Evolutionary conservation across 2,888 invertebrate genomes (phyloP).

Genomic region (Pristionchus exspectatus): DNA sequence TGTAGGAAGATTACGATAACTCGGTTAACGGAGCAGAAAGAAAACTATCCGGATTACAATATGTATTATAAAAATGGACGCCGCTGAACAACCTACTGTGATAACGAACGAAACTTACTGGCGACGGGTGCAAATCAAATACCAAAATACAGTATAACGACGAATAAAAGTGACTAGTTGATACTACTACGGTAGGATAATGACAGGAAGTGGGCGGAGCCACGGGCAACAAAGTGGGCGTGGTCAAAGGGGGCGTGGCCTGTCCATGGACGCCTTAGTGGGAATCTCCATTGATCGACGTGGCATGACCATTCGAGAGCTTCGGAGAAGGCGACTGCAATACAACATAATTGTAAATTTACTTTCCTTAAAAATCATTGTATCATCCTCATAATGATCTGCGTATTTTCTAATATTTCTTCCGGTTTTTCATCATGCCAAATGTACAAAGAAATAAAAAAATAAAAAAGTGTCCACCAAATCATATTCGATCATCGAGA

Average conservation of each 20-base stretch:
- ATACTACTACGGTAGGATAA: constrained; percentile 22
- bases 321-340: constrained; percentile 43
- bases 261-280: not conserved
- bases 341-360: not conserved
- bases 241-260: constrained; percentile 18
- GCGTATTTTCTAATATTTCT: not conserved
- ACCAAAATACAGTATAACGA: constrained; percentile 11
- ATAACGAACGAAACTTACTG: not conserved
- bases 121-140: not conserved
- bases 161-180: constrained; percentile 24
- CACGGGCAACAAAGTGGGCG: constrained; percentile 22
- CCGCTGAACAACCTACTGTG: constrained; percentile 19
- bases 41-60: constrained; percentile 28
- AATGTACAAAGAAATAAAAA: not conserved
- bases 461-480: not conserved
- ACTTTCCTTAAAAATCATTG: not conserved
- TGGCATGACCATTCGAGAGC: constrained; percentile 27
- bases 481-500: too few species aligned
- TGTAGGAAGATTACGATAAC: constrained; percentile 22
- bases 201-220: constrained; percentile 40
- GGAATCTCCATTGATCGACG: constrained; percentile 47
- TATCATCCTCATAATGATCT: not conserved
- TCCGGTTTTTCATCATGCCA: too few species aligned
- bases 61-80: not conserved
- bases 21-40: constrained; percentile 10